Base-by-base conservation (phyloP, 1,140 invertebrate genomes). In the Scaptomyza montana region DNA sequence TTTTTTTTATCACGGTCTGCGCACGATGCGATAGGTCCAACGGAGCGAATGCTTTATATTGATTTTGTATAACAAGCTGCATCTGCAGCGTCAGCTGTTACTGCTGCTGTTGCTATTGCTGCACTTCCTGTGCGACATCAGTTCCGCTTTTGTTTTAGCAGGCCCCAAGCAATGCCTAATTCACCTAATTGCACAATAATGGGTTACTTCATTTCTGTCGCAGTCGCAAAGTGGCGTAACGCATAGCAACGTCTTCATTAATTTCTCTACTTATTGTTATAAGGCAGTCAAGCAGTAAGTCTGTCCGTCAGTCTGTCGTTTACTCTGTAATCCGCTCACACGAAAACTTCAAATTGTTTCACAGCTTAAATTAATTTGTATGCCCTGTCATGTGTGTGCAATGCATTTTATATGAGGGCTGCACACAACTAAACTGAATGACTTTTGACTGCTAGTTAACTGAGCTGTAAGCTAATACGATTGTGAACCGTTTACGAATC, bases 151-250 rank as follows among this genome's bases (percentile, higher is more conserved):
- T 77, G 80, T 77, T 84, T 80, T 45, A 56, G 64, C 70, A 61
- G 59, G 61, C 47, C 55, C 43, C 45, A 56, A 74, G 57, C 30
- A 70, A 69, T 51, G 57, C 56, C 77, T 68, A 16, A 16, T 77
- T 73, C 82, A 87, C 78, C 79, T 87, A 86, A 86, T 89, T 86
- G 82, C 82, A 87, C 78, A 74, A 86, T 69, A 80, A 86, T 74
- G 73, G 33, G 28, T 28, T 21, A 9, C 16, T 33, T 9, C 10
- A 25, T 46, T 45, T 30, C 9, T 13, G 30, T 33, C 30, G n/a
- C 13, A 21, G 19, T 13, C 56, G 28, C 67, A 33, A 36, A 46
- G 43, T 68, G 56, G 74, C 78, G 21, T 25, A 25, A 25, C 21
- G 56, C 73, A 50, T 28, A n/a, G 76, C 68, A 69, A 51, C 71